These are phyloP conservation scores for Athrips mouffetella DNA, from an alignment of 2,888 invertebrate genomes.

Conservation along the genomic window DNA sequence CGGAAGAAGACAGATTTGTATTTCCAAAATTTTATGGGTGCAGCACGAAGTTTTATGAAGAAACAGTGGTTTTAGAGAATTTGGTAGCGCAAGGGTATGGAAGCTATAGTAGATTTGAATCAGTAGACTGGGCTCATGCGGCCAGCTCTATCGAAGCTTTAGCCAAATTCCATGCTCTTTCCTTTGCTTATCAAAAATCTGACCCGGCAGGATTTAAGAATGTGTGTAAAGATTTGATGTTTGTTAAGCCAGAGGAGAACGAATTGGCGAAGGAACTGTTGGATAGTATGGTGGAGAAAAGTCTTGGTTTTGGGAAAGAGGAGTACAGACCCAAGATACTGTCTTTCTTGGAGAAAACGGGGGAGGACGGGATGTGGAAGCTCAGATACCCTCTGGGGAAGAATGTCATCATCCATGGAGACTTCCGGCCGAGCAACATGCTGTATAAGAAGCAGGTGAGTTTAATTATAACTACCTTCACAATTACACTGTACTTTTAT, in stretches of 20 bases:
- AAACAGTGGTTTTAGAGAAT: conserved; percentile 49
- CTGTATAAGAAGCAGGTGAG: conserved; percentile 31
- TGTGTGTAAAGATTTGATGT: conserved; percentile 24
- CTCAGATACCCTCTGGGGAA: conserved; percentile 31
- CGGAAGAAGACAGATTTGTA: conserved; percentile 28
- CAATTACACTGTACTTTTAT: no score
- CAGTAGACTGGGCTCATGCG: conserved; percentile 45
- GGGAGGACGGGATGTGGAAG: conserved; percentile 22
- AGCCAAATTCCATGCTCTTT: conserved; percentile 55
- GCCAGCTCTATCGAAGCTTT: conserved; percentile 36
- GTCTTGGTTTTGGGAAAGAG: conserved; percentile 19
- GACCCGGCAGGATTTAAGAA: conserved; percentile 37
- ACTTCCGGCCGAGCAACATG: conserved; percentile 42
- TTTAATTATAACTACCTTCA: no score
- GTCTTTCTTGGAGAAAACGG: conserved; percentile 22
- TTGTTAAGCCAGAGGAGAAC: conserved; percentile 11
- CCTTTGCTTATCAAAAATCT: conserved; percentile 48
- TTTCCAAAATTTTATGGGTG: conserved; percentile 40
- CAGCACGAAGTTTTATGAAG: conserved; percentile 29
- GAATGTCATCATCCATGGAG: conserved; percentile 39
- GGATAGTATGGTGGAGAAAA: background rate
- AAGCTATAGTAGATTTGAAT: conserved; percentile 33
- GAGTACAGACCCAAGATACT: conserved; percentile 16
- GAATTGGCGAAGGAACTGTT: conserved; percentile 18
- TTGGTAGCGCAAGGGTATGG: conserved; percentile 38